A percentile compares a stretch with the other conserved stretches of the same genome.
Evolutionary conservation across 2,888 invertebrate species (phyloP).

Genomic region (Drosophila villosipedis): DNA sequence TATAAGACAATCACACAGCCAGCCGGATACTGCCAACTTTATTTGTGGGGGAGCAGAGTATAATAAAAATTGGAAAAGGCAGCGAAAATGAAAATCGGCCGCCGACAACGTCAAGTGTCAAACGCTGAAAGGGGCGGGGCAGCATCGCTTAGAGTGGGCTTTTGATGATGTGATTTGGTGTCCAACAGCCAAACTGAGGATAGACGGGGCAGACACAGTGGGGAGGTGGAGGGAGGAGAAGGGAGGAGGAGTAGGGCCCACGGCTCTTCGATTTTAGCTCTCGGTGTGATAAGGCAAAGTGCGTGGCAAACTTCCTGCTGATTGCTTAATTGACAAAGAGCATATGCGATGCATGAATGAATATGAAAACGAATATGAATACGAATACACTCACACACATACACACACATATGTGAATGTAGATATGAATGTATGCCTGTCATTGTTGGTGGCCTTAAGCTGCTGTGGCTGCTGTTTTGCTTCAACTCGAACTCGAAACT

Average conservation of each 20-base stretch:
- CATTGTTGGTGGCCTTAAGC: slow-evolving; percentile 79
- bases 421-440: slow-evolving; percentile 38
- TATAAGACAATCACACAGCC: neutral
- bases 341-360: slow-evolving; percentile 80
- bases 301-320: slow-evolving; percentile 80
- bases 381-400: slow-evolving; percentile 6
- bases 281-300: slow-evolving; percentile 72
- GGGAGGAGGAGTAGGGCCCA: neutral
- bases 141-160: slow-evolving; percentile 46
- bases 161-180: slow-evolving; percentile 70
- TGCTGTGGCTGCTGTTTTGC: slow-evolving; percentile 39
- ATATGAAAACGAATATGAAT: slow-evolving; percentile 46
- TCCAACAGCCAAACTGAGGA: slow-evolving; percentile 15
- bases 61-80: slow-evolving; percentile 39
- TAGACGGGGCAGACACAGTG: neutral
- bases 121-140: slow-evolving; percentile 16
- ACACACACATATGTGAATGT: neutral
- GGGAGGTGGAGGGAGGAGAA: neutral
- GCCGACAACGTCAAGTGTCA: slow-evolving; percentile 70
- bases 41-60: neutral
- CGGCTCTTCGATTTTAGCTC: slow-evolving; percentile 13
- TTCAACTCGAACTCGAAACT: neutral
- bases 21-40: neutral
- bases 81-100: slow-evolving; percentile 69
- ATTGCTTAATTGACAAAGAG: slow-evolving; percentile 82